These are phyloP conservation scores for human DNA, from an alignment of 2,113 vertebrate species.

Conservation along the genomic window GRCh38 chr5:128317501-128318000, in stretches of 20 bases:
- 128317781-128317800: neutral
- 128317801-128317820: neutral
- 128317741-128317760: neutral
- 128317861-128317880: neutral
- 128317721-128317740: neutral
- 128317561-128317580: neutral
- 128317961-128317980: neutral
- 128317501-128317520: neutral
- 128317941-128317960: neutral
- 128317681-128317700: neutral
- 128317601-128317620: neutral
- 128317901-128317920: neutral
- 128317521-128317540: neutral
- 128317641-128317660: neutral
- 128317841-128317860: neutral
- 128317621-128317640: neutral
- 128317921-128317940: neutral
- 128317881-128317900: fast-evolving
- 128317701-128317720: neutral
- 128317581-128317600: neutral
- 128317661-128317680: neutral
- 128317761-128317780: neutral
- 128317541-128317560: neutral
- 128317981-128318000: neutral
- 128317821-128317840: neutral